Percentiles rank a stretch among this genome's conserved stretches.
Evolutionary conservation across 2,113 vertebrate genomes (phyloP).

Genomic region (Ophthalmolycus amberensis): DNA sequence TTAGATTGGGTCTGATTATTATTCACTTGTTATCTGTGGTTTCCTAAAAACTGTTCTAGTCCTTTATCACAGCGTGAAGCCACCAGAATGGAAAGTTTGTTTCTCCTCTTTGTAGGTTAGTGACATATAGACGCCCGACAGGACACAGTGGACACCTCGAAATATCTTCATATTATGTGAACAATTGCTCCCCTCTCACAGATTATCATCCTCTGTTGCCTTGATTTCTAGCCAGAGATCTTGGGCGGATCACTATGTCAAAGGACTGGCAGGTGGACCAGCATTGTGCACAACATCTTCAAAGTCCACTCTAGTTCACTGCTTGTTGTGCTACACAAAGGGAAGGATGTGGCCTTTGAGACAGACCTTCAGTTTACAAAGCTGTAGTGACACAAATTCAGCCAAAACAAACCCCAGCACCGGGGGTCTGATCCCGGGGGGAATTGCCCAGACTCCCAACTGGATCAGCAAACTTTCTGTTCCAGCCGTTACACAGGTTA

Average conservation of each 20-base stretch:
- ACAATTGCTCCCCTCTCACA: background rate
- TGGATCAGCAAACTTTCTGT: too few species aligned
- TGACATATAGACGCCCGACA: background rate
- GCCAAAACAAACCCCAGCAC: too few species aligned
- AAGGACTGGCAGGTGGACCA: constrained; percentile 19
- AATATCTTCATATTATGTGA: background rate
- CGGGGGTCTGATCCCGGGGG: too few species aligned
- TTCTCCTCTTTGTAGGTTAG: background rate
- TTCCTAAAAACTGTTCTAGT: too few species aligned
- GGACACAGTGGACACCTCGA: background rate
- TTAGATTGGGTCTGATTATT: background rate
- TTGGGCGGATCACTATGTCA: background rate
- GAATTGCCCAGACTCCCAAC: too few species aligned
- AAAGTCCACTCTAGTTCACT: constrained; percentile 2
- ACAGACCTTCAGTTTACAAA: too few species aligned
- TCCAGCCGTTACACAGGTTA: too few species aligned
- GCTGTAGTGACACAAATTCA: too few species aligned
- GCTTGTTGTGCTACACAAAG: constrained; percentile 1
- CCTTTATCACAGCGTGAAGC: background rate
- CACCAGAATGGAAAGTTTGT: background rate
- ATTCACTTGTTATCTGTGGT: background rate
- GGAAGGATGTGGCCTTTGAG: background rate
- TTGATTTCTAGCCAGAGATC: background rate
- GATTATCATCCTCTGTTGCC: background rate
- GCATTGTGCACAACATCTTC: background rate